These are phyloP conservation scores for Malthinus seriepunctatus DNA, from an alignment of 2,888 invertebrate species.

Conservation along the genomic window DNA sequence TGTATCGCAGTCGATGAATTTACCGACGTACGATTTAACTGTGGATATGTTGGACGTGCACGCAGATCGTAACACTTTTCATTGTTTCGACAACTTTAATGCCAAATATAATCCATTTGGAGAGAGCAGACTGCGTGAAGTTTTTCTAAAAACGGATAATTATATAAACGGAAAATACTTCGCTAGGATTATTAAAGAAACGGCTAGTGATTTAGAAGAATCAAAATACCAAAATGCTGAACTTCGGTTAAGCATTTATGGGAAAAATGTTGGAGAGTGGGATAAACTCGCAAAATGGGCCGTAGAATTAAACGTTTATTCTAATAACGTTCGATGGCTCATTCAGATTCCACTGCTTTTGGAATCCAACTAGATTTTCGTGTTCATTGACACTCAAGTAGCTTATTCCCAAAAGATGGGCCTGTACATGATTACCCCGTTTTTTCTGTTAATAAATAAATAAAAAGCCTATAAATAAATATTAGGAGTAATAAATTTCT, in stretches of 20 bases:
- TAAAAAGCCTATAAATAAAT: no score
- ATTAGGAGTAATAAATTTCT: no score
- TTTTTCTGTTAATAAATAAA: no score
- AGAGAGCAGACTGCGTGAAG: constrained; percentile 91
- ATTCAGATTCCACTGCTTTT: constrained; percentile 98
- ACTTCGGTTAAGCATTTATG: constrained; percentile 94
- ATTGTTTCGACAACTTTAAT: constrained; percentile 99
- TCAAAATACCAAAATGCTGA: constrained; percentile 99
- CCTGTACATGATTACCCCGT: no score
- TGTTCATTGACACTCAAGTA: no score
- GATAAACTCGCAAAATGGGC: constrained; percentile 97
- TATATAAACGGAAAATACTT: constrained; percentile 95
- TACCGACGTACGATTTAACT: constrained; percentile 96
- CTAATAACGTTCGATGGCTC: constrained; percentile 84
- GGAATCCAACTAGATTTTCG: no score
- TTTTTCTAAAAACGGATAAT: constrained; percentile 99
- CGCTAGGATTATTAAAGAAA: constrained; percentile 97
- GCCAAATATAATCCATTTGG: constrained; percentile 99
- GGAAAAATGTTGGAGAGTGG: constrained; percentile 92
- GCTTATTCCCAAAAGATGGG: no score
- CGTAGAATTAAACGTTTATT: constrained; percentile 88
- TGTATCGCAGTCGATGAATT: constrained; percentile 74
- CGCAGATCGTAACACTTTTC: constrained; percentile 98
- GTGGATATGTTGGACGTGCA: constrained; percentile 99
- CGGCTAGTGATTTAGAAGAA: constrained; percentile 94